Conservation (phyloP, 2,888 invertebrate species). For the Sinotaia quadrata region DNA sequence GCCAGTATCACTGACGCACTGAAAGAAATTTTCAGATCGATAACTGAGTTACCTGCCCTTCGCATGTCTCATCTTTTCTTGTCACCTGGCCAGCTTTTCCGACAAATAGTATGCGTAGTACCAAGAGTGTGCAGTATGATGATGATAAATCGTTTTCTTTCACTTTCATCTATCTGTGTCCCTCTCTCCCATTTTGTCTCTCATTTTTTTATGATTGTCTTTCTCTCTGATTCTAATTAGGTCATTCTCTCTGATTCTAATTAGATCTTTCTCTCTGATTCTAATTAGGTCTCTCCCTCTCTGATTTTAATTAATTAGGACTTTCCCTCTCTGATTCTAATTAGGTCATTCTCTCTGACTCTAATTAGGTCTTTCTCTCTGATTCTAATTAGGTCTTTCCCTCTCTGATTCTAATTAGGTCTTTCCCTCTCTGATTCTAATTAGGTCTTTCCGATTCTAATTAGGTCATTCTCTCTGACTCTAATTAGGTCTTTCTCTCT, state of each 20-base stretch:
- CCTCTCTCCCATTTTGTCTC: conserved; percentile 7
- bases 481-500: background rate
- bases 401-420: too few species aligned
- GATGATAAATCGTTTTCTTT: too few species aligned
- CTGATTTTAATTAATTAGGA: background rate
- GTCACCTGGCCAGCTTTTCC: too few species aligned
- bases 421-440: background rate
- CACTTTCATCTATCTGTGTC: background rate
- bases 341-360: background rate
- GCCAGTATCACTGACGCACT: too few species aligned
- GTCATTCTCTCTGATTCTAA: background rate
- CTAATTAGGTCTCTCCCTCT: background rate
- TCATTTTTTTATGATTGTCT: background rate
- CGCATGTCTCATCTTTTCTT: too few species aligned
- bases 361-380: background rate
- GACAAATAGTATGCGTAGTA: too few species aligned
- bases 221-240: background rate
- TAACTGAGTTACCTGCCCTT: too few species aligned
- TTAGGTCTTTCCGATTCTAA: too few species aligned
- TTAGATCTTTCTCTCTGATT: background rate
- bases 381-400: background rate
- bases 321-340: conserved; percentile 1
- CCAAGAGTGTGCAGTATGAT: too few species aligned
- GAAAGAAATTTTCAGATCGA: too few species aligned
- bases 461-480: background rate